phyloP scores from a whole-genome alignment of 2,888 invertebrate genomes.

The Athalia circularis region DNA sequence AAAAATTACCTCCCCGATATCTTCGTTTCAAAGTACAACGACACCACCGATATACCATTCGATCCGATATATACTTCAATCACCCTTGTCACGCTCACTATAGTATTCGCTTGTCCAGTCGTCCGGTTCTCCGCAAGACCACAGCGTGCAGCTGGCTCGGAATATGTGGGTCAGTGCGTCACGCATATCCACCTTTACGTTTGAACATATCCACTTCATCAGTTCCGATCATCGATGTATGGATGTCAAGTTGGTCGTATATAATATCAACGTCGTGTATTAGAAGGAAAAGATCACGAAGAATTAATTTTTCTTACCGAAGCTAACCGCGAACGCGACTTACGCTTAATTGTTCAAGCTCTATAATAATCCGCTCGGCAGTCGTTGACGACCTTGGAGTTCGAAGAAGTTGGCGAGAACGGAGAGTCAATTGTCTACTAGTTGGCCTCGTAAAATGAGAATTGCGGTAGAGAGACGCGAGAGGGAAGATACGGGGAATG shows the following conservation, averaged over 20 bases:
- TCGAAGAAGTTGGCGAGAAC: neutral
- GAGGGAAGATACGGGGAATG: neutral
- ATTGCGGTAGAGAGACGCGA: constrained; percentile 1
- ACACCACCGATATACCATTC: constrained; percentile 33
- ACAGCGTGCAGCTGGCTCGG: neutral
- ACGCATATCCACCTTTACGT: too few species aligned
- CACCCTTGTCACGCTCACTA: constrained; percentile 43
- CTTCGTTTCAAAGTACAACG: constrained; percentile 11
- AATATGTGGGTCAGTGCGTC: constrained; percentile 24
- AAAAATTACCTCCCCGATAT: constrained; percentile 31
- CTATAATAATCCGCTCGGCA: neutral
- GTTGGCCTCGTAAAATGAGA: constrained; percentile 32
- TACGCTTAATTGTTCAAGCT: too few species aligned
- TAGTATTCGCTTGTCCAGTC: constrained; percentile 26
- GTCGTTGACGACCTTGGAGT: neutral
- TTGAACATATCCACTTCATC: constrained; percentile 15
- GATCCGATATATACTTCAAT: constrained; percentile 31
- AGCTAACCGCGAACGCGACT: too few species aligned
- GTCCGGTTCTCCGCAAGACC: neutral
- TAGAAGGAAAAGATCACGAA: too few species aligned
- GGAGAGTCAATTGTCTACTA: constrained; percentile 28
- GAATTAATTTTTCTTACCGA: too few species aligned
- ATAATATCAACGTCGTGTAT: too few species aligned
- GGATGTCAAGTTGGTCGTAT: too few species aligned
- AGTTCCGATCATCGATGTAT: neutral